Evolutionary conservation across 2,797 vertebrate species (phyloP).

Genomic region (Morelia viridis): DNA sequence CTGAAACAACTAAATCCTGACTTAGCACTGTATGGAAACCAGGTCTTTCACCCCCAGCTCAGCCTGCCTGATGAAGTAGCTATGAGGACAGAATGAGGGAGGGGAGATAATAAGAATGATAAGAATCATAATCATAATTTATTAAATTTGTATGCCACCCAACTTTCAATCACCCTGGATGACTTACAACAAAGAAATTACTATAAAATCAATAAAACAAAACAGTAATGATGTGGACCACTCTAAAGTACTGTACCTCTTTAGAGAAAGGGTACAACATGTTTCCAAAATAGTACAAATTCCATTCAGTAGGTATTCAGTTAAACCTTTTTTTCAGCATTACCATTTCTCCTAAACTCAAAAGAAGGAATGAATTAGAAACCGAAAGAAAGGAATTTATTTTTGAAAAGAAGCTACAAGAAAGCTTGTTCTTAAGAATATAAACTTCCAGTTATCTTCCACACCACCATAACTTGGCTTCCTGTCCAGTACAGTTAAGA

Average conservation of each 20-base stretch:
- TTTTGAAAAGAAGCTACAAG: background rate
- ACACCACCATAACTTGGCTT: conserved; percentile 1
- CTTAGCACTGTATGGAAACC: background rate
- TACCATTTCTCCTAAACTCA: background rate
- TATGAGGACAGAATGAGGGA: background rate
- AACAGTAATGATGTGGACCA: background rate
- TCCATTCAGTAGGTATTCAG: too few species aligned
- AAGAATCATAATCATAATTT: background rate
- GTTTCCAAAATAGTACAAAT: too few species aligned
- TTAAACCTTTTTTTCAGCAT: background rate
- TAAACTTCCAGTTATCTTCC: conserved; percentile 11
- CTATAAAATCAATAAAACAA: background rate
- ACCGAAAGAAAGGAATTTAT: background rate
- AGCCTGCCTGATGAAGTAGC: background rate
- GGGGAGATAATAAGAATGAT: background rate
- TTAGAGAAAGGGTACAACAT: background rate
- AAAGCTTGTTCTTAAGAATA: background rate
- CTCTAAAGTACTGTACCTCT: background rate
- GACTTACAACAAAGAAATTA: background rate
- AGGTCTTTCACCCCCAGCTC: background rate
- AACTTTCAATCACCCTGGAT: background rate
- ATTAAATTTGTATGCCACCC: background rate
- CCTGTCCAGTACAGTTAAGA: conserved; percentile 31
- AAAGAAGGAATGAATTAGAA: background rate
- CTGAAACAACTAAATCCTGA: background rate